Conservation (phyloP, 2,113 vertebrate species). For the Sciurus niger region DNA sequence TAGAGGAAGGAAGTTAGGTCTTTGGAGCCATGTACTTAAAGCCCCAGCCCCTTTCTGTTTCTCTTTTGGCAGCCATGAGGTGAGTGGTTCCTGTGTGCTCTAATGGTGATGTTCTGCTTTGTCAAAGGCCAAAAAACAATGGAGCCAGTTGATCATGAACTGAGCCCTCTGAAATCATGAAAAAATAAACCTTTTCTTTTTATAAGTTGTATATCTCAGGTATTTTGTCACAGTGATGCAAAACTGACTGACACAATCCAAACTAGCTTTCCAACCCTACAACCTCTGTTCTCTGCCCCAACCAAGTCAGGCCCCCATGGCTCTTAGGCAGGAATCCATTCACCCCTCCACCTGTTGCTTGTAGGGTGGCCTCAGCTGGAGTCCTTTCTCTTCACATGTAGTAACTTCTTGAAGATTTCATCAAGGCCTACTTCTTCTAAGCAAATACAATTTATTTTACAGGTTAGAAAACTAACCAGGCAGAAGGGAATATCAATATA, state of each 20-base stretch:
- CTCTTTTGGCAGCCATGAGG: background rate
- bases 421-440: background rate
- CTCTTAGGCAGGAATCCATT: accelerated
- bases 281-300: background rate
- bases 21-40: background rate
- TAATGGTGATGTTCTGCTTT: background rate
- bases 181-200: background rate
- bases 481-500: background rate
- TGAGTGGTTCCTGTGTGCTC: too few relatives aligned
- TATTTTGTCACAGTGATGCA: background rate
- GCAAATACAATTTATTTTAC: background rate
- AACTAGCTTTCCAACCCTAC: background rate
- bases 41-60: background rate
- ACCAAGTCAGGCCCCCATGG: accelerated
- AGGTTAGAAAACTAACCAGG: background rate
- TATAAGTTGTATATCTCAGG: background rate
- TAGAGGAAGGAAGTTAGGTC: background rate
- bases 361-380: accelerated
- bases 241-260: background rate
- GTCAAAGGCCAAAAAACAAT: background rate
- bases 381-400: background rate
- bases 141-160: background rate
- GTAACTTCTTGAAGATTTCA: background rate
- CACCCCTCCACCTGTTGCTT: accelerated
- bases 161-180: background rate